Conservation (phyloP, 2,888 invertebrate genomes). For the Sthenelais limicola region DNA sequence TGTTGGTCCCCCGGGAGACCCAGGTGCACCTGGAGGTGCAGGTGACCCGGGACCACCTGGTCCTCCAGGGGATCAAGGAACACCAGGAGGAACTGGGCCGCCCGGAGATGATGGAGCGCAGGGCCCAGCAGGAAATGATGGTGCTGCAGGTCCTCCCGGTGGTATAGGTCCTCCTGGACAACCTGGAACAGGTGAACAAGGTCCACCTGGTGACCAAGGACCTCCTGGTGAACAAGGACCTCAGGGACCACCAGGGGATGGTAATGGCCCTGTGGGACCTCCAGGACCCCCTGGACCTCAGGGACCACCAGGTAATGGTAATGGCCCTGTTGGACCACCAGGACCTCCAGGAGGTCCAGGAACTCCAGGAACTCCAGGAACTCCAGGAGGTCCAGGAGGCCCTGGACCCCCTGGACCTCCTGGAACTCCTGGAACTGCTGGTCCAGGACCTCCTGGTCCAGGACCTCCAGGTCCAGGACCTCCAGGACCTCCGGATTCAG, state of each 20-base stretch:
- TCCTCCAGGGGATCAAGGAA: conserved; percentile 28
- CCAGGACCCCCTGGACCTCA: too few relatives aligned
- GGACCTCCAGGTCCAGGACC: too few relatives aligned
- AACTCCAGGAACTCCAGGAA: too few relatives aligned
- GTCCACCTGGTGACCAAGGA: conserved; percentile 37
- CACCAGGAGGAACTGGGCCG: conserved; percentile 38
- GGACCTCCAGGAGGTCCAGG: too few relatives aligned
- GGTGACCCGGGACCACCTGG: conserved; percentile 37
- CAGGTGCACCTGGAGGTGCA: conserved; percentile 2
- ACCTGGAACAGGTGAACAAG: conserved; percentile 44
- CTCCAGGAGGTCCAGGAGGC: too few relatives aligned
- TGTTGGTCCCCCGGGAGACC: neutral
- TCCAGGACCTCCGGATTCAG: too few relatives aligned
- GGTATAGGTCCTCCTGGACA: conserved; percentile 44
- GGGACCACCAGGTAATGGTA: too few relatives aligned
- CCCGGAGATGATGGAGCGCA: conserved; percentile 7
- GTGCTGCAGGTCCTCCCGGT: conserved; percentile 36
- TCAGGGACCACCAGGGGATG: neutral
- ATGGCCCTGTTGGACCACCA: too few relatives aligned
- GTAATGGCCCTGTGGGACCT: too few relatives aligned
- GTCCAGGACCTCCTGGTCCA: too few relatives aligned
- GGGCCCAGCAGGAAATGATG: conserved; percentile 8
- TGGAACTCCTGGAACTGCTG: too few relatives aligned
- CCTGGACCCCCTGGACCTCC: too few relatives aligned
- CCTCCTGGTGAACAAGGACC: conserved; percentile 42